Conservation (phyloP, 2,888 invertebrate species). For the Leptopilina drosophilae region DNA sequence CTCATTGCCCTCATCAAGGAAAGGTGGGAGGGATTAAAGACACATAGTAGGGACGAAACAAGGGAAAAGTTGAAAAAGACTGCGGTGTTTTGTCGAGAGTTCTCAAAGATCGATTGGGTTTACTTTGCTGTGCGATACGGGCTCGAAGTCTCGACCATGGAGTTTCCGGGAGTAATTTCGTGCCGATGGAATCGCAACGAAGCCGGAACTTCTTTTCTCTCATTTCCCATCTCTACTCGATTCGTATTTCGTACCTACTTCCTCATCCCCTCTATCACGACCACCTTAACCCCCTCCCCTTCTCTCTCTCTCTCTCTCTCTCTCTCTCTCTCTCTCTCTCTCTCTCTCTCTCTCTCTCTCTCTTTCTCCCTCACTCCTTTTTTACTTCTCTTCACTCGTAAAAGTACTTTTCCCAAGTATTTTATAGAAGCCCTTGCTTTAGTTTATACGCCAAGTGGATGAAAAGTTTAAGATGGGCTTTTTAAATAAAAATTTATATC, state of each 20-base stretch:
- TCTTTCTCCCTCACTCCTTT: too few relatives aligned
- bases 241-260: constrained; percentile 44
- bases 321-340: constrained; percentile 13
- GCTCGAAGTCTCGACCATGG: constrained; percentile 55
- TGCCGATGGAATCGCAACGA: constrained; percentile 54
- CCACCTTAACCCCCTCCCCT: too few relatives aligned
- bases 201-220: constrained; percentile 49
- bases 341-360: constrained; percentile 13
- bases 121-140: constrained; percentile 60
- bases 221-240: constrained; percentile 33
- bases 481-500: constrained; percentile 36
- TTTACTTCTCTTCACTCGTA: constrained; percentile 40
- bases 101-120: constrained; percentile 56
- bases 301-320: constrained; percentile 13
- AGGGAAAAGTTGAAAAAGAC: constrained; percentile 20
- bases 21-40: background rate
- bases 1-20: background rate
- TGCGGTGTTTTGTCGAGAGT: constrained; percentile 33
- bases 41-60: constrained; percentile 22
- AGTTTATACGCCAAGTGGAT: constrained; percentile 29
- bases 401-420: constrained; percentile 39
- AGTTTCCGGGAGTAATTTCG: constrained; percentile 59
- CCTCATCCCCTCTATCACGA: background rate
- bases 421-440: constrained; percentile 26
- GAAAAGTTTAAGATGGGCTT: constrained; percentile 25